These are phyloP conservation scores for Ochotona curzoniae DNA, from an alignment of 2,113 vertebrate species.

Conservation along the genomic window DNA sequence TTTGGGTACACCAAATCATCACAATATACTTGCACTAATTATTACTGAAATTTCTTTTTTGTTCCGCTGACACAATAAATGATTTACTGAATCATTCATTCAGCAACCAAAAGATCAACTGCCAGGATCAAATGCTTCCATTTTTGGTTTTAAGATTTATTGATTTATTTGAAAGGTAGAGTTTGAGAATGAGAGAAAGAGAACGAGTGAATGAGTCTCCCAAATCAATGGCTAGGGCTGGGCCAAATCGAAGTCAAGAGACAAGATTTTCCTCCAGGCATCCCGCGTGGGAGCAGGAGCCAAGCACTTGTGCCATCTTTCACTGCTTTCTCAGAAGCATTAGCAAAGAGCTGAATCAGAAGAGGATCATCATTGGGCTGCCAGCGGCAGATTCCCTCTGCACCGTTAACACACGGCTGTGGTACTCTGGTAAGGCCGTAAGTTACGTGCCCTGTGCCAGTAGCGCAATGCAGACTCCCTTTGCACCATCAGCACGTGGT, in stretches of 20 bases:
- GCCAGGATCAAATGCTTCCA: background rate
- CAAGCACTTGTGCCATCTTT: no score
- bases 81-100: background rate
- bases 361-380: no score
- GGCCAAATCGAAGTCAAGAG: no score
- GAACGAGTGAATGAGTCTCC: no score
- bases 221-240: no score
- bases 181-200: no score
- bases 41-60: background rate
- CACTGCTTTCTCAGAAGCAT: no score
- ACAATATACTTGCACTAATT: background rate
- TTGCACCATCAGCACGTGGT: background rate
- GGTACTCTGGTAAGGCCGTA: background rate
- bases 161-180: no score
- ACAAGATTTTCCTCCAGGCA: no score
- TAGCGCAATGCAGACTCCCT: background rate
- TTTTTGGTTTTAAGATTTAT: background rate
- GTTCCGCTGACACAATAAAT: background rate
- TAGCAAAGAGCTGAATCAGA: no score
- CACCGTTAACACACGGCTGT: background rate
- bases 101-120: background rate
- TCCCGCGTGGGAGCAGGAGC: no score
- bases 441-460: no score
- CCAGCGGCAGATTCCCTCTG: background rate
- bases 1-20: background rate